A percentile compares a stretch with the other conserved stretches of the same genome.
Evolutionary conservation across 2,797 vertebrate genomes (phyloP).

Genomic region (Taenioides sp.): DNA sequence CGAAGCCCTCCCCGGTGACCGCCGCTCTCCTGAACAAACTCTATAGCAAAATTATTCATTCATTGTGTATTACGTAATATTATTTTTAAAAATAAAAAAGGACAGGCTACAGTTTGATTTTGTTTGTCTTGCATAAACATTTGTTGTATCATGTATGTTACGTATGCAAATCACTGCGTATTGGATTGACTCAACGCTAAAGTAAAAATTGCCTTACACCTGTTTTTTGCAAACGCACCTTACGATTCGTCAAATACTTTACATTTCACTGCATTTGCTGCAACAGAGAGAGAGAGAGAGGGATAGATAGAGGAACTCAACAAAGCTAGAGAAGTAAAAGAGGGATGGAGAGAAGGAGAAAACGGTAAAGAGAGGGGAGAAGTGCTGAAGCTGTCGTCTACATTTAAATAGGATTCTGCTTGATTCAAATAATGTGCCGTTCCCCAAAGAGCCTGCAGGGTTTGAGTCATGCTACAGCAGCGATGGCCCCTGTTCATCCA

Average conservation of each 20-base stretch:
- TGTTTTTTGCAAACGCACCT: too few relatives aligned
- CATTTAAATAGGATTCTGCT: constrained; percentile 46
- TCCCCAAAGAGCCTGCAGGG: constrained; percentile 1
- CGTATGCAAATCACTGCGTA: too few relatives aligned
- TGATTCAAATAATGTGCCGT: constrained; percentile 18
- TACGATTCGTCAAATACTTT: constrained; percentile 35
- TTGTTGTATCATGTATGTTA: too few relatives aligned
- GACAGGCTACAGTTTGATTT: too few relatives aligned
- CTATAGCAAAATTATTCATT: too few relatives aligned
- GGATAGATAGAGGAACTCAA: background rate
- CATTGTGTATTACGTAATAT: too few relatives aligned
- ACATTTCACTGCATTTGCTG: constrained; percentile 54
- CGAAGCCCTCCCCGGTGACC: too few relatives aligned
- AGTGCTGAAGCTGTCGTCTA: constrained; percentile 46
- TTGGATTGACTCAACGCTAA: too few relatives aligned
- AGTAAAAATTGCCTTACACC: too few relatives aligned
- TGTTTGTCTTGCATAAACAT: too few relatives aligned
- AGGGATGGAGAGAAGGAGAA: constrained; percentile 3
- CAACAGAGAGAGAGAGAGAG: constrained; percentile 20
- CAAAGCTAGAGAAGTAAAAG: constrained; percentile 15
- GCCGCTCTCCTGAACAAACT: too few relatives aligned
- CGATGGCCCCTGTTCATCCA: background rate
- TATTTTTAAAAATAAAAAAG: too few relatives aligned
- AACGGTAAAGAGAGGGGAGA: constrained; percentile 2
- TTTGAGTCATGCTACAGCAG: background rate